Percentiles rank a stretch among this genome's conserved stretches.
Evolutionary conservation across 1,140 invertebrate species (phyloP).

Genomic region (Zaprionus lachaisei): DNA sequence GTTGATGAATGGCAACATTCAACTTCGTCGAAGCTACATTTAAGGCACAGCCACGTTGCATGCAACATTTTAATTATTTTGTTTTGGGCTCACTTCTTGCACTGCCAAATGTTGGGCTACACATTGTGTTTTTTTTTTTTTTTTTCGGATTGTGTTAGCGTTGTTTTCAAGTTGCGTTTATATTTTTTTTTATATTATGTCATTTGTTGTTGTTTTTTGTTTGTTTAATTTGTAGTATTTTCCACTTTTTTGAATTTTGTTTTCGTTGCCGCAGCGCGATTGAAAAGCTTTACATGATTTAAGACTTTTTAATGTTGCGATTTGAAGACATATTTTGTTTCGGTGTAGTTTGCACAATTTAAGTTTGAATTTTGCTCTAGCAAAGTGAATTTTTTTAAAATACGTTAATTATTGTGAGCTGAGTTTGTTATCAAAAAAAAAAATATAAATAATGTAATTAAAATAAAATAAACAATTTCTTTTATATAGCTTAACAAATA

Average conservation of each 20-base stretch:
- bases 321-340: conserved; percentile 11
- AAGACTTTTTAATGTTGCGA: conserved; percentile 51
- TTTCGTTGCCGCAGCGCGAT: conserved; percentile 77
- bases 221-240: conserved; percentile 20
- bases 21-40: conserved; percentile 23
- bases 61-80: conserved; percentile 42
- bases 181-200: conserved; percentile 32
- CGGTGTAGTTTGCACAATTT: not conserved
- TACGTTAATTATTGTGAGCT: not conserved
- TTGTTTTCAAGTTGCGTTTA: conserved; percentile 48
- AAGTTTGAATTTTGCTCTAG: conserved; percentile 13
- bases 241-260: conserved; percentile 32
- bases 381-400: not conserved
- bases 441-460: not conserved
- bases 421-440: not conserved
- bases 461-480: not conserved
- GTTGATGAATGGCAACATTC: conserved; percentile 15
- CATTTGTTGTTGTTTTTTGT: conserved; percentile 15
- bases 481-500: not conserved
- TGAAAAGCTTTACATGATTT: conserved; percentile 23
- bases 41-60: conserved; percentile 55
- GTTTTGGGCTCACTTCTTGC: conserved; percentile 28
- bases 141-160: conserved; percentile 30
- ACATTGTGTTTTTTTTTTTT: conserved; percentile 14
- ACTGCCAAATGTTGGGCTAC: conserved; percentile 32